Evolutionary conservation across 2,888 invertebrate genomes (phyloP).

Genomic region (Agonopterix heracliana): DNA sequence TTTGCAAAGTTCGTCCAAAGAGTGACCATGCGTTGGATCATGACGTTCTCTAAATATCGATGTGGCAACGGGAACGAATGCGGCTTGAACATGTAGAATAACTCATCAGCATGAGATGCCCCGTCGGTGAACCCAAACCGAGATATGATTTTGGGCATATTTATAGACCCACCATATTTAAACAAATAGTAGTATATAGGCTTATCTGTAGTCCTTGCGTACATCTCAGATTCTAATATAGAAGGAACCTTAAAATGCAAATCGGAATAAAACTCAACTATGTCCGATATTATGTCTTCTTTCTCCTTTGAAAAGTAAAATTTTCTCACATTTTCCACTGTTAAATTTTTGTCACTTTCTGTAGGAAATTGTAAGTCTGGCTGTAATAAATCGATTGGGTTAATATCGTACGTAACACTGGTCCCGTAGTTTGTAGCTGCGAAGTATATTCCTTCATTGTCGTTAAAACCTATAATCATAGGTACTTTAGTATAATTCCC

Average conservation of each 20-base stretch:
- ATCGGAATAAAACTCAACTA: constrained; percentile 62
- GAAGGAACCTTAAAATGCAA: constrained; percentile 59
- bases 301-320: constrained; percentile 49
- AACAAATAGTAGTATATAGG: constrained; percentile 63
- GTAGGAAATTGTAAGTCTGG: constrained; percentile 50
- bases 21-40: constrained; percentile 55
- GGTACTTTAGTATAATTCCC: constrained; percentile 63
- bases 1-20: constrained; percentile 71
- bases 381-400: constrained; percentile 37
- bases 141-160: constrained; percentile 58
- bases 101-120: constrained; percentile 63
- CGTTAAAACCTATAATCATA: constrained; percentile 62
- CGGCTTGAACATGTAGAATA: constrained; percentile 65
- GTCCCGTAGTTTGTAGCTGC: constrained; percentile 53
- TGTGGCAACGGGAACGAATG: constrained; percentile 52
- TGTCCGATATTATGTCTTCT: constrained; percentile 57
- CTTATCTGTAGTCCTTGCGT: constrained; percentile 43
- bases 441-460: constrained; percentile 62
- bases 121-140: constrained; percentile 40
- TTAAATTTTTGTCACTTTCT: constrained; percentile 41
- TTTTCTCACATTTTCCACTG: constrained; percentile 34
- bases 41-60: constrained; percentile 41
- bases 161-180: constrained; percentile 53
- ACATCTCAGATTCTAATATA: constrained; percentile 52
- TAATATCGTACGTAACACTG: constrained; percentile 35